Evolutionary conservation across 2,888 invertebrate species (phyloP), one percentile per base, ranked within the genome.

Genomic region (Heliconius ethilla): DNA sequence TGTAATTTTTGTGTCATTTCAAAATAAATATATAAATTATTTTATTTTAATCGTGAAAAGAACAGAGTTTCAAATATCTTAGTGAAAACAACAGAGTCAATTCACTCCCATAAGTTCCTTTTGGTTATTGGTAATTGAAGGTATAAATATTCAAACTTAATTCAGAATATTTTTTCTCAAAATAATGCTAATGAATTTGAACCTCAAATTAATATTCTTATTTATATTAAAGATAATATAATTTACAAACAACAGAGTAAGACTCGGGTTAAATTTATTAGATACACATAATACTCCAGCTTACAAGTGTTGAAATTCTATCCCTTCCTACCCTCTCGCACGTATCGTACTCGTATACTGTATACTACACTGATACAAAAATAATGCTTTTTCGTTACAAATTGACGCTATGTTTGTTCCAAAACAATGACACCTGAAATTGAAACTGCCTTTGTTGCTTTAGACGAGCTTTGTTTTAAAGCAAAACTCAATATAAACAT

Each of bases 391-490:
- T 67, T 11, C 66, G 9, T n/a, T 37, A 22, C 15, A 33, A 67
- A 67, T 22, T 37, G 67, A 37, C 66, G 5, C 22, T 33, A 65
- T 65, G 22, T 66, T 66, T n/a, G 67, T 37, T n/a, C 27, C 22
- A 67, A n/a, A 67, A 27, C 29, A 51, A 51, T 22, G 51, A n/a
- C n/a, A 67, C n/a, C 37, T 37, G 67, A 67, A 67, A 37, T 67
- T 33, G 67, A 67, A 67, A 37, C 67, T n/a, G 67, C 22, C 37
- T 67, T 33, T 67, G 37, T 67, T 67, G 25, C 40, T 40, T 67
- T 67, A 67, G 40, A 67, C 15, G 40, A 40, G 67, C n/a, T 67
- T 67, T 40, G 67, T 29, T 67, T n/a, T 22, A n/a, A 67, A 67
- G n/a, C 29, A 51, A 51, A 59, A 59, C 6, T n/a, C 9, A 9